phyloP scores from a whole-genome alignment of 2,113 vertebrate genomes.

The Hiodon tergisus region DNA sequence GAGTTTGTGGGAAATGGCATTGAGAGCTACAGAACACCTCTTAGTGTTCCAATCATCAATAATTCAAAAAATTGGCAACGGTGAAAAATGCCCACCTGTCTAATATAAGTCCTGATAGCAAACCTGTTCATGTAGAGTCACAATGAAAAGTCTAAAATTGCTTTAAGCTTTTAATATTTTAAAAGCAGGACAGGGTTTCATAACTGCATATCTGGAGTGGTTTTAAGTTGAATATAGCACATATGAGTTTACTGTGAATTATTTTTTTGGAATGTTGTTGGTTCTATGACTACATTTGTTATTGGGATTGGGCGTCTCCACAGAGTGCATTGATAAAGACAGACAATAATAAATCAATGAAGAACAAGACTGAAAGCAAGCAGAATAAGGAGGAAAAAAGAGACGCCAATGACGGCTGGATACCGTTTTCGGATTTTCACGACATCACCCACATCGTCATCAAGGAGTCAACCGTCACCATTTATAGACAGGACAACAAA shows the following conservation, averaged over 20 bases:
- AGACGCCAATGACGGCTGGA: conserved; percentile 63
- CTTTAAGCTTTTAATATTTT: too few species aligned
- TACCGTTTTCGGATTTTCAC: conserved; percentile 82
- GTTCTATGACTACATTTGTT: neutral
- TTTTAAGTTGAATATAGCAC: too few species aligned
- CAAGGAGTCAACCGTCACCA: conserved; percentile 74
- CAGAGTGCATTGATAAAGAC: conserved; percentile 64
- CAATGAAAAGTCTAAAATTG: too few species aligned
- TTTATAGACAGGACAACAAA: conserved; percentile 90
- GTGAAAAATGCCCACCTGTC: too few species aligned
- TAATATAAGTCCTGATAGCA: too few species aligned
- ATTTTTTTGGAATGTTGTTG: neutral
- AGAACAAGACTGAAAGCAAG: conserved; percentile 71
- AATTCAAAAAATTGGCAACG: too few species aligned
- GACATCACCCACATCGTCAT: conserved; percentile 92
- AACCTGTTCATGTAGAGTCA: too few species aligned
- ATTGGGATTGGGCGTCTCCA: neutral
- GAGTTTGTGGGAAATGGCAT: neutral
- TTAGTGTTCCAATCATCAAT: too few species aligned
- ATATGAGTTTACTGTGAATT: too few species aligned
- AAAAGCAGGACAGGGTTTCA: too few species aligned
- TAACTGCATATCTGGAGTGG: too few species aligned
- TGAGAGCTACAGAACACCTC: too few species aligned
- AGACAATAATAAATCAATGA: conserved; percentile 77
- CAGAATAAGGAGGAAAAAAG: conserved; percentile 69